Evolutionary conservation across 2,888 invertebrate genomes (phyloP).

Genomic region (Mesodorylaimus sp.): DNA sequence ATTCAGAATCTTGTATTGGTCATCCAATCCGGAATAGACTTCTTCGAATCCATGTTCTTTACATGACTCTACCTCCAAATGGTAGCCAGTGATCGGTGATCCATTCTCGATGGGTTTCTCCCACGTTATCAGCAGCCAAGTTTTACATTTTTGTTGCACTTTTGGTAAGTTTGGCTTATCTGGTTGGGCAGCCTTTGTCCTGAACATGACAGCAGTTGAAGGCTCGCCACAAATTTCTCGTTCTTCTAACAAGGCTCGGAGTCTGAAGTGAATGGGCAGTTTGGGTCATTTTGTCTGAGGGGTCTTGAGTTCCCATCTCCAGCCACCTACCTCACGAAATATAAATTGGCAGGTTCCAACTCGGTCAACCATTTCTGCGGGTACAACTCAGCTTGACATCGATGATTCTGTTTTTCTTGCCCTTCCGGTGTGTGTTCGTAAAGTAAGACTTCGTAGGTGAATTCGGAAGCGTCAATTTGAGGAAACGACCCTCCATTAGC

Average conservation of each 20-base stretch:
- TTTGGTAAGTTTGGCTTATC: conserved; percentile 11
- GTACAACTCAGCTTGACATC: not conserved
- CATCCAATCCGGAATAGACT: conserved; percentile 50
- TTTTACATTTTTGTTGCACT: conserved; percentile 5
- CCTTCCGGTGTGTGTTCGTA: conserved; percentile 13
- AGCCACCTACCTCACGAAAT: conserved; percentile 16
- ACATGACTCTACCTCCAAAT: conserved; percentile 43
- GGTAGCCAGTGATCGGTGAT: conserved; percentile 54
- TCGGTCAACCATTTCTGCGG: conserved; percentile 13
- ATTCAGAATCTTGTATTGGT: conserved; percentile 54
- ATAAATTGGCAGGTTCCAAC: conserved; percentile 21
- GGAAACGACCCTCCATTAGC: conserved; percentile 25
- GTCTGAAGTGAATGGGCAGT: no score
- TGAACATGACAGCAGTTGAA: conserved; percentile 12
- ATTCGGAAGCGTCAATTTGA: conserved; percentile 24
- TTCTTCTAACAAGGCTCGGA: conserved; percentile 19
- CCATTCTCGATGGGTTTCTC: conserved; percentile 56
- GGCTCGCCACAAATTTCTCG: conserved; percentile 20
- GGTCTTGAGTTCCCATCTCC: no score
- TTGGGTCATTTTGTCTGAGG: no score
- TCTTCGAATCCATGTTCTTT: conserved; percentile 47
- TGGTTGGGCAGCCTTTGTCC: conserved; percentile 10
- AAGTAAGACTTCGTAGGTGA: conserved; percentile 21
- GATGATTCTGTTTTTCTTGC: not conserved
- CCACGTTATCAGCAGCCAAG: conserved; percentile 12